A percentile compares a stretch with the other conserved stretches of the same genome.
These are phyloP conservation scores for Pseudobourletiella spinata DNA, from an alignment of 1,140 invertebrate species.

Conservation along the genomic window DNA sequence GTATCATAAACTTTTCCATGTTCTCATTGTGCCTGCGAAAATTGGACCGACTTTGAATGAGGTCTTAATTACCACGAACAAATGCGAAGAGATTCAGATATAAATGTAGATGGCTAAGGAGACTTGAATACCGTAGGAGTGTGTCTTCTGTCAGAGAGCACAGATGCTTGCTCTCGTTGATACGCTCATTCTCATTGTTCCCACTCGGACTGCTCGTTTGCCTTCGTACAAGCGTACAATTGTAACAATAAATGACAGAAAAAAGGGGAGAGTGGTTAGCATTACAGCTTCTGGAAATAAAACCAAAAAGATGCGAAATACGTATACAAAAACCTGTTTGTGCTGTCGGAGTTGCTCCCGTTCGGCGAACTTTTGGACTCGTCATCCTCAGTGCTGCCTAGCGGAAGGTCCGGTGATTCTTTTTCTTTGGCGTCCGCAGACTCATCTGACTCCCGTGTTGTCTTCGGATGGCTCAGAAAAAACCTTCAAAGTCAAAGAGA, in stretches of 20 bases:
- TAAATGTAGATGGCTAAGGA: no score
- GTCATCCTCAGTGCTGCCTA: constrained; percentile 35
- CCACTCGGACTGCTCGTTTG: constrained; percentile 4
- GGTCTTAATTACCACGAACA: no score
- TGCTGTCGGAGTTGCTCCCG: constrained; percentile 35
- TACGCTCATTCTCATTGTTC: constrained; percentile 16
- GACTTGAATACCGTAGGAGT: no score
- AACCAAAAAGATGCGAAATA: no score
- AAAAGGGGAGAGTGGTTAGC: no score
- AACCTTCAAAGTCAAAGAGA: no score
- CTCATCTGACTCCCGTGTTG: constrained; percentile 44
- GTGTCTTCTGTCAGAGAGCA: background rate
- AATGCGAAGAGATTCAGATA: no score
- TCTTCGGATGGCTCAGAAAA: constrained; percentile 69
- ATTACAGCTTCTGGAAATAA: no score
- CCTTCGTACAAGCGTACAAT: no score
- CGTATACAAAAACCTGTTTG: constrained; percentile 14
- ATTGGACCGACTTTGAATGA: background rate
- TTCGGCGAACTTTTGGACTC: constrained; percentile 35
- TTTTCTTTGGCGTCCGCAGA: constrained; percentile 34
- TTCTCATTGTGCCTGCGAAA: constrained; percentile 57
- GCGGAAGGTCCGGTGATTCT: constrained; percentile 9
- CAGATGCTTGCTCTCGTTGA: background rate
- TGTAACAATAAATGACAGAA: no score
- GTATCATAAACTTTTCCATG: constrained; percentile 66